Percentiles rank a stretch among this genome's conserved stretches.
These are phyloP conservation scores for Dicyrtomina minuta DNA, from an alignment of 2,888 invertebrate genomes.

Conservation along the genomic window DNA sequence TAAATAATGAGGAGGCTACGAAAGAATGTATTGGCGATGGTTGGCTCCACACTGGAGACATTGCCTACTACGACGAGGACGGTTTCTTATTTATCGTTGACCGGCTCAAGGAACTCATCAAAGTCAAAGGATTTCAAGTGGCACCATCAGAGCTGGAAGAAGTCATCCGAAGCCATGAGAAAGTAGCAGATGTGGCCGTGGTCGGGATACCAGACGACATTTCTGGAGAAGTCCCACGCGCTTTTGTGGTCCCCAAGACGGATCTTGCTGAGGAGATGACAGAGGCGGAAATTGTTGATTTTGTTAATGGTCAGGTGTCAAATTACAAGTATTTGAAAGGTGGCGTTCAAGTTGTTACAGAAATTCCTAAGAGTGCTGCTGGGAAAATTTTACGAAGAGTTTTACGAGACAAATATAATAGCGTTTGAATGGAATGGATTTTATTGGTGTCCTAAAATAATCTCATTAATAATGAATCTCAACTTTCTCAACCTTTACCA, in stretches of 20 bases:
- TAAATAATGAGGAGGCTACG: constrained; percentile 73
- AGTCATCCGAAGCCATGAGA: constrained; percentile 70
- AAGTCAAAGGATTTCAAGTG: constrained; percentile 71
- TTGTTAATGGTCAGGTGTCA: constrained; percentile 68
- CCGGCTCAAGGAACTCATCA: constrained; percentile 77
- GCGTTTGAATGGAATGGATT: too few relatives aligned
- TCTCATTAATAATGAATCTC: too few relatives aligned
- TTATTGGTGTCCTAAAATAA: too few relatives aligned
- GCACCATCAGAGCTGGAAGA: constrained; percentile 85
- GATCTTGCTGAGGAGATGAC: constrained; percentile 57
- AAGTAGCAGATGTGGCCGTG: constrained; percentile 78
- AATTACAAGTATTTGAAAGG: constrained; percentile 74
- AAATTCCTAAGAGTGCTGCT: constrained; percentile 72
- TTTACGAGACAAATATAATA: not conserved
- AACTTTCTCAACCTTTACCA: too few relatives aligned
- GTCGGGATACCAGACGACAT: constrained; percentile 70
- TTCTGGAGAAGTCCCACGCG: constrained; percentile 74
- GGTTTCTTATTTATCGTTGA: constrained; percentile 73
- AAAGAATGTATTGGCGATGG: constrained; percentile 73
- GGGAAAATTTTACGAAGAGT: constrained; percentile 63
- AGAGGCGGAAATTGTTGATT: constrained; percentile 64
- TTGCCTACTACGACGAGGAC: constrained; percentile 74
- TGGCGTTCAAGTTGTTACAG: constrained; percentile 54
- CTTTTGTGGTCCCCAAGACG: constrained; percentile 64
- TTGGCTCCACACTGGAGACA: constrained; percentile 78